phyloP scores from a whole-genome alignment of 2,113 vertebrate genomes.

The Ochotona princeps region DNA sequence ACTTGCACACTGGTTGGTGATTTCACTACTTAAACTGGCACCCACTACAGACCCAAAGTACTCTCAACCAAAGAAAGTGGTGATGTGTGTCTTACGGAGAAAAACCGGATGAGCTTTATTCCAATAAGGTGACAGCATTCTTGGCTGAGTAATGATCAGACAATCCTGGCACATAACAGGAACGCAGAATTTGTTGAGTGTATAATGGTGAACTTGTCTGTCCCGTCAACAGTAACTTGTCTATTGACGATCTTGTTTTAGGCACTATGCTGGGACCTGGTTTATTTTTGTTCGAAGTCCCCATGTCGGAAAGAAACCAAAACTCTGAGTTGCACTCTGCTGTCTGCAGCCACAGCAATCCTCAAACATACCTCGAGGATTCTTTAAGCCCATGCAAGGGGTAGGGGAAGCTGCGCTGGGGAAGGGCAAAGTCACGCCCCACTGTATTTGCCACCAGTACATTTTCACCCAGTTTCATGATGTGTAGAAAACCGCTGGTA shows the following conservation, averaged over 20 bases:
- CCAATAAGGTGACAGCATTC: not conserved
- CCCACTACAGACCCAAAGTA: not conserved
- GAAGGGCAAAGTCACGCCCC: too few relatives aligned
- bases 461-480: not conserved
- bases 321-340: not conserved
- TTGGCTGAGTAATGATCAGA: not conserved
- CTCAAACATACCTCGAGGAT: not conserved
- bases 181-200: not conserved
- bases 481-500: slow-evolving; percentile 13
- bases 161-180: not conserved
- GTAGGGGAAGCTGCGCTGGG: too few relatives aligned
- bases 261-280: not conserved
- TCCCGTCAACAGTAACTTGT: not conserved
- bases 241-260: not conserved
- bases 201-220: not conserved
- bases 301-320: not conserved
- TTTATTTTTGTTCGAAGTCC: slow-evolving; percentile 28
- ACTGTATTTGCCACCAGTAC: not conserved
- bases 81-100: not conserved
- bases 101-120: slow-evolving; percentile 5
- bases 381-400: not conserved
- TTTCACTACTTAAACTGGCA: not conserved
- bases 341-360: not conserved
- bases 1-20: not conserved
- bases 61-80: not conserved